Conservation (phyloP, 2,888 invertebrate species). For the Brassicogethes aeneus region DNA sequence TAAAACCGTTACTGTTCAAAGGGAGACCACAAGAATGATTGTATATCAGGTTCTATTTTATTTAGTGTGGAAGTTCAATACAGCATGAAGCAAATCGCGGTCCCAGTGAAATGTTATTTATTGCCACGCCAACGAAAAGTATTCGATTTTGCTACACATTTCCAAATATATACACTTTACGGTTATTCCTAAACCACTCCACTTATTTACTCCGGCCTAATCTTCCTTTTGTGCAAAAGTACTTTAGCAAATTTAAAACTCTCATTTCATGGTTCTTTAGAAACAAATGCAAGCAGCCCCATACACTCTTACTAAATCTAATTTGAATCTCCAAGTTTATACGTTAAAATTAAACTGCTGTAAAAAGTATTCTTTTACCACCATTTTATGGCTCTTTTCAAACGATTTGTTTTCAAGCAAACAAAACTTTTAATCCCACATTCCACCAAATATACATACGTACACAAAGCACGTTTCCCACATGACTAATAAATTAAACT, state of each 20-base stretch:
- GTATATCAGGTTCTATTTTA: constrained; percentile 17
- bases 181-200: background rate
- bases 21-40: constrained; percentile 15
- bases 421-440: too few species aligned
- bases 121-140: constrained; percentile 15
- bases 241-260: background rate
- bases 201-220: background rate
- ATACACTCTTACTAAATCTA: background rate
- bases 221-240: background rate
- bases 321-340: too few species aligned
- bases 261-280: background rate
- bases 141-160: constrained; percentile 16
- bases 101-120: constrained; percentile 21
- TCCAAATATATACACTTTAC: constrained; percentile 9
- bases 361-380: too few species aligned
- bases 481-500: too few species aligned
- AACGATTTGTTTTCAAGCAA: too few species aligned
- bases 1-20: constrained; percentile 14
- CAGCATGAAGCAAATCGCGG: constrained; percentile 21
- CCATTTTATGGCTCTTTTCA: too few species aligned
- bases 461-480: too few species aligned
- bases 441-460: too few species aligned
- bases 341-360: too few species aligned
- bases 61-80: constrained; percentile 22
- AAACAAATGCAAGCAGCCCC: background rate